Conservation (phyloP, 2,113 vertebrate genomes). For the Hippocampus barbouri region DNA sequence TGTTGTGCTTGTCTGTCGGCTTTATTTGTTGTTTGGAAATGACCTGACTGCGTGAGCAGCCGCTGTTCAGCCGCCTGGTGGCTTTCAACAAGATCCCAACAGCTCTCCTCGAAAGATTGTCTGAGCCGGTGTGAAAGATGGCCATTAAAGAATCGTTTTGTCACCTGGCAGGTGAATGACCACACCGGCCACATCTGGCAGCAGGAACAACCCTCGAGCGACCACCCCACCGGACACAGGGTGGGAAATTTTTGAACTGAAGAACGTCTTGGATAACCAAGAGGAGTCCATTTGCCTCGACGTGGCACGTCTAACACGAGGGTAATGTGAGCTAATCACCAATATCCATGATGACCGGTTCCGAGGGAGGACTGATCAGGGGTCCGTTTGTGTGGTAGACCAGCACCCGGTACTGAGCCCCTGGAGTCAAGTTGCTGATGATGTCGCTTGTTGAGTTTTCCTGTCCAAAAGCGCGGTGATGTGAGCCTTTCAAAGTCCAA, state of each 20-base stretch:
- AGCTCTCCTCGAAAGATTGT: no score
- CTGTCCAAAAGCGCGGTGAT: conserved; percentile 52
- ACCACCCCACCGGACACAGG: not conserved
- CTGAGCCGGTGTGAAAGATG: no score
- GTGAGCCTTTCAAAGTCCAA: not conserved
- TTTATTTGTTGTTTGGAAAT: no score
- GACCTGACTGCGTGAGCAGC: no score
- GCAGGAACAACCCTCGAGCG: not conserved
- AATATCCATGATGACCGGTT: conserved; percentile 90
- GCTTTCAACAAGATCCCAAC: no score
- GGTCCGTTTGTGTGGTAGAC: conserved; percentile 88
- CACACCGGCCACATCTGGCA: not conserved
- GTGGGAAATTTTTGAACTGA: no score
- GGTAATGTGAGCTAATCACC: conserved; percentile 65
- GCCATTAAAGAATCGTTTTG: no score
- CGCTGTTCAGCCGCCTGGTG: no score
- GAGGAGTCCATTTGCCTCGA: not conserved
- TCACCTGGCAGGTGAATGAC: no score
- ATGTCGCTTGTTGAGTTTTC: conserved; percentile 87
- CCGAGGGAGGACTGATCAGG: conserved; percentile 86
- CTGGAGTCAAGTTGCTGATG: conserved; percentile 86
- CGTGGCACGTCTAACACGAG: no score
- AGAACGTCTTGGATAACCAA: not conserved
- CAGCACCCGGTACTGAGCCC: conserved; percentile 89
- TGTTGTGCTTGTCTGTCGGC: no score